Evolutionary conservation across 2,797 vertebrate genomes (phyloP), one percentile per base, ranked within the genome.

Genomic region (Gymnocypris eckloni): DNA sequence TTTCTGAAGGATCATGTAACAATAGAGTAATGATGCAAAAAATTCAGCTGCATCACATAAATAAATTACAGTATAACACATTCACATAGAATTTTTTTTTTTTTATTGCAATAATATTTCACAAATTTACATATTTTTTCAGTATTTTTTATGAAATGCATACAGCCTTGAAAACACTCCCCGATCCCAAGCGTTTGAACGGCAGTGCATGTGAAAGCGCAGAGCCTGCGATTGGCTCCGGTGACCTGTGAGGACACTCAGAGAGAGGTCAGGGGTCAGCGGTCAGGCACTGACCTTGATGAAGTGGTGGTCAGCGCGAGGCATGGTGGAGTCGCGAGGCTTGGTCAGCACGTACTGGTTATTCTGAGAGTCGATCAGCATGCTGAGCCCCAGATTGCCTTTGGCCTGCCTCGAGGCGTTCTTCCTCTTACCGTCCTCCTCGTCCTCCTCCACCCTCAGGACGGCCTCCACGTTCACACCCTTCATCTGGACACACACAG

Each of bases 311-410:
- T 99, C 98, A 1, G 97, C 97, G 20, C 97, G 96, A 0, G 98
- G 97, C 91, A 99, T 97, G 2, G 98, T 99, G 41, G 98, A 97
- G 86, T 99, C 98, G 33, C 98, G 92, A 41, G 98, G 98, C 90
- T 98, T 98, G 50, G 98, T 98, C 89, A 99, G 95, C 84, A 99
- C 97, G 48, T 99, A 99, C 92, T 98, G 98, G 94, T 99, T 99
- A 92, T 98, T 99, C 92, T 99, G 98, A 0, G 98, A 99, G 95
- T 99, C 98, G 28, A 99, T 99, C 86, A 99, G 97, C 98, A 99
- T 99, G 91, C 98, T 98, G 82, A 99, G 95, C 7, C 98, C 98
- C 83, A 99, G 91, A 87, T 96, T 94, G n/a, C 96, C 96, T 89
- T 98, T 96, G 45, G 92, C 94, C 86, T 95, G 95, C 83, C 93